Evolutionary conservation across 2,113 vertebrate genomes (phyloP).

Genomic region (Nycticorax nycticorax): DNA sequence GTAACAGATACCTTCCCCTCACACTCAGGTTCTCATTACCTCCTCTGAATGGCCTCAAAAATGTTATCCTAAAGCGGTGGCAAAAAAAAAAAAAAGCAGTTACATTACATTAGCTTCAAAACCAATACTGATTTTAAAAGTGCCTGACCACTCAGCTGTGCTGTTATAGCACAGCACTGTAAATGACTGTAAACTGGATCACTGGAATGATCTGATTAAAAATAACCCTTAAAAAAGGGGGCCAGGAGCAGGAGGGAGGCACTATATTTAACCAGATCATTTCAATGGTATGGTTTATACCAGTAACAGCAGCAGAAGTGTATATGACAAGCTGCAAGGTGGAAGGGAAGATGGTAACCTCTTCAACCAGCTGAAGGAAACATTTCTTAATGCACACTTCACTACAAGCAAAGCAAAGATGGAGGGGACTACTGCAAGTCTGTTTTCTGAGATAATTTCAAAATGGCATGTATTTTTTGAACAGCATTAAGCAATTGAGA

Average conservation of each 20-base stretch:
- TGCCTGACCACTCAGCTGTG: background rate
- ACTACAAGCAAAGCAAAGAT: background rate
- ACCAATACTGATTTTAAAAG: background rate
- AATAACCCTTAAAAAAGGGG: constrained; percentile 54
- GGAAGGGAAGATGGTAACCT: background rate
- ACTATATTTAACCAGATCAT: constrained; percentile 47
- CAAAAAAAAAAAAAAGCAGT: background rate
- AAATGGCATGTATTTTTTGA: background rate
- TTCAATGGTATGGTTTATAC: background rate
- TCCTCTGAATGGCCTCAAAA: background rate
- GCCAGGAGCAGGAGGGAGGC: constrained; percentile 12
- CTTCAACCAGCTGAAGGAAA: background rate
- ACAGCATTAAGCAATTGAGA: background rate
- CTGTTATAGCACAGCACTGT: background rate
- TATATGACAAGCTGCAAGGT: background rate
- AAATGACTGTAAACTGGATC: constrained; percentile 7
- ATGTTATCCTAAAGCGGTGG: background rate
- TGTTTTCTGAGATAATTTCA: background rate
- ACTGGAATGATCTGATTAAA: constrained; percentile 53
- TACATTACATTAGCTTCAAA: background rate
- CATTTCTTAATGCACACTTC: background rate
- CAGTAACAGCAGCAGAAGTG: background rate
- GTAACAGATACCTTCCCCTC: background rate
- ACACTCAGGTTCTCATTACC: background rate
- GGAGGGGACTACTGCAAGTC: background rate